Conservation (phyloP, 2,888 invertebrate species). For the Portevinia maculata region DNA sequence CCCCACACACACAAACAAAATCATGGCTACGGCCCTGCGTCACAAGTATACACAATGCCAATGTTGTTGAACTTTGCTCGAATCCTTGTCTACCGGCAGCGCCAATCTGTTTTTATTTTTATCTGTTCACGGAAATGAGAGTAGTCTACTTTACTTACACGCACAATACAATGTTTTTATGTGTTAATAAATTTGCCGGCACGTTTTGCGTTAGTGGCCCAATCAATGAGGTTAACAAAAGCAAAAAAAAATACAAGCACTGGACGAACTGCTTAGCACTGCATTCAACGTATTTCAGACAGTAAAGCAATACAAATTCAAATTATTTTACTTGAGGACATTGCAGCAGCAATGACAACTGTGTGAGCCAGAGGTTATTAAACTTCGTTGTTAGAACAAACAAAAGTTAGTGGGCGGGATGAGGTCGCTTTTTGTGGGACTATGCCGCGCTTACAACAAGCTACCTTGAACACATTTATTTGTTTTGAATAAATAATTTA, state of each 20-base stretch:
- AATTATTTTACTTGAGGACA: not conserved
- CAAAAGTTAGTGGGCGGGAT: not conserved
- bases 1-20: not conserved
- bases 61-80: constrained; percentile 38
- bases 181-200: constrained; percentile 22
- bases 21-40: not conserved
- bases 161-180: not conserved
- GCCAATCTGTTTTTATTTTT: constrained; percentile 5
- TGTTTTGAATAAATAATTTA: not conserved
- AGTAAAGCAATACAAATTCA: constrained; percentile 13
- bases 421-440: not conserved
- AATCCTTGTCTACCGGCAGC: not conserved
- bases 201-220: constrained; percentile 21
- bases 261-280: too few species aligned
- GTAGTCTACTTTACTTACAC: not conserved
- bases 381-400: constrained; percentile 13
- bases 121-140: constrained; percentile 29
- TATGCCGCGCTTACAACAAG: not conserved
- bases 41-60: not conserved
- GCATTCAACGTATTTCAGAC: constrained; percentile 11
- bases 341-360: not conserved
- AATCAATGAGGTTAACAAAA: constrained; percentile 5
- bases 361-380: constrained; percentile 28
- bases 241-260: not conserved
- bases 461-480: constrained; percentile 10